These are phyloP conservation scores for Argya squamiceps DNA, from an alignment of 2,797 vertebrate genomes.

Conservation along the genomic window DNA sequence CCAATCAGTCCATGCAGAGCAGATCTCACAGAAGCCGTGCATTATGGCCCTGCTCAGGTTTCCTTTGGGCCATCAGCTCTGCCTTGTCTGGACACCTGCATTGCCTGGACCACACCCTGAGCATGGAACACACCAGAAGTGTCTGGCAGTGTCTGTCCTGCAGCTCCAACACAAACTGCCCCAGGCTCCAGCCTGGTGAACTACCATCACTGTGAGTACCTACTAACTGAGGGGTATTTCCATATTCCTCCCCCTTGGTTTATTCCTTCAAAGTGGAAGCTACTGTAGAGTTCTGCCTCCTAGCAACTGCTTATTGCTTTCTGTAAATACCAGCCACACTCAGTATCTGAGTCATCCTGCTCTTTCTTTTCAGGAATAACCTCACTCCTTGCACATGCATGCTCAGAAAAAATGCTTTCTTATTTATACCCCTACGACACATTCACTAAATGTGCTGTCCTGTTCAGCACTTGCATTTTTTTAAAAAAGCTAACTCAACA, in stretches of 20 bases:
- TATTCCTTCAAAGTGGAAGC: constrained; percentile 5
- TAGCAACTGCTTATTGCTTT: constrained; percentile 31
- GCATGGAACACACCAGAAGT: neutral
- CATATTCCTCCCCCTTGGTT: neutral
- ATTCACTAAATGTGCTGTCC: neutral
- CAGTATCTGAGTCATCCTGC: neutral
- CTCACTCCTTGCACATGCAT: neutral
- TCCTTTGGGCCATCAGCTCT: neutral
- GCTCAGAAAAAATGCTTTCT: neutral
- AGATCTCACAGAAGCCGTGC: neutral
- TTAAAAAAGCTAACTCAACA: neutral
- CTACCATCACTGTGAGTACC: neutral
- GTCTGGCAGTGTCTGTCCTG: neutral
- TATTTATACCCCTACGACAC: neutral
- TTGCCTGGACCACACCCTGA: neutral
- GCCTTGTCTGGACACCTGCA: fast-evolving
- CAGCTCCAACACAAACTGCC: neutral
- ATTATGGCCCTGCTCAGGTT: neutral
- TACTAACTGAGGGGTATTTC: neutral
- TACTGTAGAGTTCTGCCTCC: neutral
- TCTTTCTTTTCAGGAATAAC: constrained; percentile 3
- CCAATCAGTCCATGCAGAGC: neutral
- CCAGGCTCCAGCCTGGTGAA: neutral
- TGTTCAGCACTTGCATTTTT: neutral
- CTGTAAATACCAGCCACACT: neutral